Base-by-base conservation (phyloP, 35 echinoderm and acorn worm genomes). In the Strongylocentrotus purpuratus region DNA sequence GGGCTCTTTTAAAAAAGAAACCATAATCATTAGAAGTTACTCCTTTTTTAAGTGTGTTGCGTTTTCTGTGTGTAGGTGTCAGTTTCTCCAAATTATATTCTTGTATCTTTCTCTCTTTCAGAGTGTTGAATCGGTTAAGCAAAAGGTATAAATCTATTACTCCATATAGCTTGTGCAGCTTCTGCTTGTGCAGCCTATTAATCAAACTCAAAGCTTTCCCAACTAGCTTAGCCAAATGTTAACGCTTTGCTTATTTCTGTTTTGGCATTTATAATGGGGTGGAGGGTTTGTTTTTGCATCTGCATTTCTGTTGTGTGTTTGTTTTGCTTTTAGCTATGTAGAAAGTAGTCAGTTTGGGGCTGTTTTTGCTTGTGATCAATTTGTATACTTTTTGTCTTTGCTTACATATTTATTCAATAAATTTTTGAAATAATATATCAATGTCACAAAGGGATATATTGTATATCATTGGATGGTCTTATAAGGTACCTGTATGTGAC, bases 81-180 rank as follows among this genome's bases (percentile, higher is more conserved):
- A n/a, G n/a, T n/a, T n/a, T 78, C 65, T 78, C 20, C 15, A 78
- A 78, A 78, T 78, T 78, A 2, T n/a, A 78, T n/a, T 78, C 22
- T 78, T 78, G 28, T 78, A 78, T 78, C 65, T 78, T 78, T 89
- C 45, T 89, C 85, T 86, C 87, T 89, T 89, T 10, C 87, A 89
- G 87, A 89, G 32, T 86, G 85, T 55, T 78, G 65, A 89, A 45
- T 45, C 87, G 33, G 87, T 89, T 89, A 92, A 60, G 50, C 65
- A 95, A 92, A 95, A 95, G 88, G 87, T 95, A 92, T 59, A 95
- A 92, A 41, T 28, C 7, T 87, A 95, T 46, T 78, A n/a, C 65
- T n/a, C 11, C 9, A 12, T 59, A 59, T 59, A 78, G 65, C 25
- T 78, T 78, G 65, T 78, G 20, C 1, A 78, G 65, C 65, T 28